phyloP scores from a whole-genome alignment of 1,140 invertebrate genomes.

The Lepidurus packardi region DNA sequence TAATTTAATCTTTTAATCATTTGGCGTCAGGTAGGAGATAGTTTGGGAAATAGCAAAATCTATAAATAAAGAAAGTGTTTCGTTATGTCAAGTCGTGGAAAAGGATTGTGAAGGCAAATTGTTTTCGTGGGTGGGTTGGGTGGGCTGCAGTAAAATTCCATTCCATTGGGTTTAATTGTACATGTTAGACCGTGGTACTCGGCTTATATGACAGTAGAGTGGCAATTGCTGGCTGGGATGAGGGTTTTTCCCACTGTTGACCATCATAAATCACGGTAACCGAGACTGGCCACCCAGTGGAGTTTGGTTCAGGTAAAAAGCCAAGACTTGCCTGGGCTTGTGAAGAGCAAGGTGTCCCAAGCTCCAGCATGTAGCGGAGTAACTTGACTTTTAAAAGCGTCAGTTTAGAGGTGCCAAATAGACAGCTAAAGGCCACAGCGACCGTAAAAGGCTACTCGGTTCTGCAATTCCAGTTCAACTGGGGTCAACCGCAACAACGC shows the following conservation, averaged over 20 bases:
- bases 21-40: too few species aligned
- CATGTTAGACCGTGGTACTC: constrained; percentile 9
- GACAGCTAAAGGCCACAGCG: constrained; percentile 3
- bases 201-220: constrained; percentile 3
- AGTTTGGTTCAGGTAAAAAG: background rate
- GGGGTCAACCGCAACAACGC: constrained; percentile 11
- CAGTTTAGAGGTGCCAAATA: constrained; percentile 18
- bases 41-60: too few species aligned
- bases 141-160: constrained; percentile 11
- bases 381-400: background rate
- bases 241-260: constrained; percentile 29
- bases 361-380: too few species aligned
- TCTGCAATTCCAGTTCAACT: background rate
- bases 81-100: background rate
- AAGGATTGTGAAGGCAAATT: background rate
- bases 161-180: constrained; percentile 9
- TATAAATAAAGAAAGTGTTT: too few species aligned
- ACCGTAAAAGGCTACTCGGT: background rate
- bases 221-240: constrained; percentile 1
- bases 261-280: constrained; percentile 31
- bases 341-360: background rate
- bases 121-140: constrained; percentile 12
- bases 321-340: too few species aligned
- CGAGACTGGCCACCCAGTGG: constrained; percentile 24
- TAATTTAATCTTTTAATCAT: too few species aligned